Evolutionary conservation across 2,888 invertebrate species (phyloP), one percentile per base, ranked within the genome.

Genomic region (Antheraea assamensis): DNA sequence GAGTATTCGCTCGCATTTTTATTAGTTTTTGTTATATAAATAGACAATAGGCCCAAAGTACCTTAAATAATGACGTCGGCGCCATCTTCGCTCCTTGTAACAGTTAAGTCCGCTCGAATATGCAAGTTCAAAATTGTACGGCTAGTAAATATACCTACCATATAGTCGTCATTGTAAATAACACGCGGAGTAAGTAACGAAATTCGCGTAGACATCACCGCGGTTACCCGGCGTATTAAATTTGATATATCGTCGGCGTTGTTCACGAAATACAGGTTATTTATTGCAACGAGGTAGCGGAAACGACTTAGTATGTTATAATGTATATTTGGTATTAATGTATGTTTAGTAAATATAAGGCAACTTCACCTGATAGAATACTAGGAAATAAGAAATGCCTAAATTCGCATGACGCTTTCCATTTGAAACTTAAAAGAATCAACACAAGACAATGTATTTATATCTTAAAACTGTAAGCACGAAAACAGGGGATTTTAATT

Each of bases 261-360:
- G 84, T 87, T 79, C 80, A 77, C 76, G 78, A 78, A 84, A 84
- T 85, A 86, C 81, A 76, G 79, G 83, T 83, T 86, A 85, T 89
- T 89, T 88, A 89, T 81, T 75, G 71, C 75, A 78, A 80, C 80
- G 42, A 78, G 74, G 66, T 35, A 66, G 66, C 30, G 35, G n/a
- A 66, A 30, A 31, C 52, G 15, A 71, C 76, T 72, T 78, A 74
- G 74, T 35, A 10, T 21, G 31, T 24, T 30, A 31, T 66, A 66
- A 66, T 61, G 27, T 61, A 61, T 61, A n/a, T n/a, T n/a, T n/a
- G n/a, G n/a, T n/a, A n/a, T n/a, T 27, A 27, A 27, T 13, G 27
- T 4, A 27, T 61, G 27, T 24, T 27, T 61, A 13, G 2, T n/a
- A 61, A 61, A 61, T 27, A 61, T 17, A 61, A 19, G 15, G 15